Conservation (phyloP, 1,140 invertebrate genomes). For the Bradynema listronoti region DNA sequence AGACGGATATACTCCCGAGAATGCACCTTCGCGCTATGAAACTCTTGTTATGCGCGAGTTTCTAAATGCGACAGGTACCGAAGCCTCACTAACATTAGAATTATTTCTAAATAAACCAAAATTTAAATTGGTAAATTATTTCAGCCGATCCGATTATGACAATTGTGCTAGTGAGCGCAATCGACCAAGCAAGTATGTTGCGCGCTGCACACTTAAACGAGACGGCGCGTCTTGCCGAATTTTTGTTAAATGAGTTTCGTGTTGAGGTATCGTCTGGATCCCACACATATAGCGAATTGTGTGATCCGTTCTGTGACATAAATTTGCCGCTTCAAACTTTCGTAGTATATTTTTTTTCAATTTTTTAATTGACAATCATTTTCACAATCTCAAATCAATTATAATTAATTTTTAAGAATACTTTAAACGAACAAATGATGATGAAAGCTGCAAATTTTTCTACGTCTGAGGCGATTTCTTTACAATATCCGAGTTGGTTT, state of each 20-base stretch:
- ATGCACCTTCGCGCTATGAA: constrained; percentile 43
- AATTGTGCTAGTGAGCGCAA: constrained; percentile 28
- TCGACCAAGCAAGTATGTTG: constrained; percentile 39
- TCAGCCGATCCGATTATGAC: constrained; percentile 38
- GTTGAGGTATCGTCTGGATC: constrained; percentile 1
- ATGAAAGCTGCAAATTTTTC: too few relatives aligned
- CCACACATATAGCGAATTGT: not conserved
- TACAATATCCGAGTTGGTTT: too few relatives aligned
- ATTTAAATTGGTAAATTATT: constrained; percentile 18
- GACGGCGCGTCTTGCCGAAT: constrained; percentile 25
- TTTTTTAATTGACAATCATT: too few relatives aligned
- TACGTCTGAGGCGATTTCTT: too few relatives aligned
- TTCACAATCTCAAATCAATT: too few relatives aligned
- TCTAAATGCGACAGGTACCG: constrained; percentile 19
- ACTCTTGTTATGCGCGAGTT: constrained; percentile 48
- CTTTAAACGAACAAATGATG: too few relatives aligned
- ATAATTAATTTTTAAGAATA: too few relatives aligned
- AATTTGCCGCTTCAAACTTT: not conserved
- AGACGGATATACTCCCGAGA: constrained; percentile 43
- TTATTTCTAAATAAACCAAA: not conserved
- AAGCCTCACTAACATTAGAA: not conserved
- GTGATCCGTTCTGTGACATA: constrained; percentile 5
- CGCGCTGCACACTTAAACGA: constrained; percentile 38
- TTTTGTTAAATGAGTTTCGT: constrained; percentile 14
- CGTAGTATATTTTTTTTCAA: too few relatives aligned